A percentile compares a stretch with the other conserved stretches of the same genome.
phyloP scores from a whole-genome alignment of 1,140 invertebrate species.

The Tribolium castaneum region DNA sequence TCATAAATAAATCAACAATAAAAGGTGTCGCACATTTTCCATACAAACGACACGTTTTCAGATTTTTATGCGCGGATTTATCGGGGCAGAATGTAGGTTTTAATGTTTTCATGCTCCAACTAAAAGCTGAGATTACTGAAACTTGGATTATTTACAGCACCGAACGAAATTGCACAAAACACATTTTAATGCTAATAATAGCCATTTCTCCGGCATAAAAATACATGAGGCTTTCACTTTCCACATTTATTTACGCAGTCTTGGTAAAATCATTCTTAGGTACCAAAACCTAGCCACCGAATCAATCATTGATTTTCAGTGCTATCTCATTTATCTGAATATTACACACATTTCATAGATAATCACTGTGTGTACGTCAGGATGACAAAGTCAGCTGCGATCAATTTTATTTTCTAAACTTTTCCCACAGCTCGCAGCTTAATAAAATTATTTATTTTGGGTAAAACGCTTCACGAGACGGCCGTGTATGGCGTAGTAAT shows the following conservation, averaged over 20 bases:
- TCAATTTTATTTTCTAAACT: too few species aligned
- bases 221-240: not conserved
- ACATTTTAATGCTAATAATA: not conserved
- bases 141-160: not conserved
- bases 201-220: not conserved
- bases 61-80: not conserved
- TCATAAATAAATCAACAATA: slow-evolving; percentile 17
- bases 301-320: too few species aligned
- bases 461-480: not conserved
- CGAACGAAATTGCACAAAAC: not conserved
- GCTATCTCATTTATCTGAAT: too few species aligned
- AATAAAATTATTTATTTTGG: not conserved
- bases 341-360: too few species aligned
- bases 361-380: too few species aligned
- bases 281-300: not conserved
- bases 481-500: not conserved
- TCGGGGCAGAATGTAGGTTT: not conserved
- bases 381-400: too few species aligned
- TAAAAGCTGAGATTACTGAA: not conserved
- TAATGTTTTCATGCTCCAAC: not conserved
- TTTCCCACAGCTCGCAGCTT: too few species aligned
- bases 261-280: not conserved
- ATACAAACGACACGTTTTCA: not conserved
- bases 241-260: not conserved
- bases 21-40: not conserved